Conservation (phyloP, 2,113 vertebrate species). For the Hiodon tergisus region DNA sequence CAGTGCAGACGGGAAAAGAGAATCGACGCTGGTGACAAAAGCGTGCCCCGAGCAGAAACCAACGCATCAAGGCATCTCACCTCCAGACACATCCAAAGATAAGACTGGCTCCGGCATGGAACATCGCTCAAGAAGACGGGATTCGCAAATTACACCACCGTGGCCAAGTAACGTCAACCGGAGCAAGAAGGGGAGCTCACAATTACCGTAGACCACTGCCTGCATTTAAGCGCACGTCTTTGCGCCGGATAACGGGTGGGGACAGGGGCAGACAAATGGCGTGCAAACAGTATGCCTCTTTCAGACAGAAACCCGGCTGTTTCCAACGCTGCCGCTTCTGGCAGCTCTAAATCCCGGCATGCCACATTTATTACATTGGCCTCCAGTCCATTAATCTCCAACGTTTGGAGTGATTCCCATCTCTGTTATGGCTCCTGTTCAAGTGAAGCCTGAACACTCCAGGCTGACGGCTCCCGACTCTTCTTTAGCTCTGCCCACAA, state of each 20-base stretch:
- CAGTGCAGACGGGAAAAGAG: no score
- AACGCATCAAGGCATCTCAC: slow-evolving; percentile 9
- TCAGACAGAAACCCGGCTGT: slow-evolving; percentile 51
- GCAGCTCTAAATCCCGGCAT: slow-evolving; percentile 31
- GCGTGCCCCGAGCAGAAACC: background rate
- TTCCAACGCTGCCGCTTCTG: slow-evolving; percentile 42
- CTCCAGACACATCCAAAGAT: background rate
- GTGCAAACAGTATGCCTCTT: slow-evolving; percentile 39
- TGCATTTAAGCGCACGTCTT: background rate
- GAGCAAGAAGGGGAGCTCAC: background rate
- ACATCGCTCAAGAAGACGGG: background rate
- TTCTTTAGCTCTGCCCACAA: background rate
- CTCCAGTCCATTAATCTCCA: slow-evolving; percentile 60
- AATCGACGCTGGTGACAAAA: no score
- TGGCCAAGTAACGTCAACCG: background rate
- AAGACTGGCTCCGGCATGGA: slow-evolving; percentile 1
- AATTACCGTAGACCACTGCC: slow-evolving; percentile 10
- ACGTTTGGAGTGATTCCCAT: slow-evolving; percentile 40
- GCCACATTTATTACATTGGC: slow-evolving; percentile 62
- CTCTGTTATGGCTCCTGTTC: slow-evolving; percentile 28
- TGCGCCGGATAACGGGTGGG: background rate
- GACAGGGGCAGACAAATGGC: background rate
- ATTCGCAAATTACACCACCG: background rate
- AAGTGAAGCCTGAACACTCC: background rate
- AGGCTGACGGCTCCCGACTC: background rate